Base-by-base conservation (phyloP, 2,888 invertebrate species). In the Amblyjoppa proteus region DNA sequence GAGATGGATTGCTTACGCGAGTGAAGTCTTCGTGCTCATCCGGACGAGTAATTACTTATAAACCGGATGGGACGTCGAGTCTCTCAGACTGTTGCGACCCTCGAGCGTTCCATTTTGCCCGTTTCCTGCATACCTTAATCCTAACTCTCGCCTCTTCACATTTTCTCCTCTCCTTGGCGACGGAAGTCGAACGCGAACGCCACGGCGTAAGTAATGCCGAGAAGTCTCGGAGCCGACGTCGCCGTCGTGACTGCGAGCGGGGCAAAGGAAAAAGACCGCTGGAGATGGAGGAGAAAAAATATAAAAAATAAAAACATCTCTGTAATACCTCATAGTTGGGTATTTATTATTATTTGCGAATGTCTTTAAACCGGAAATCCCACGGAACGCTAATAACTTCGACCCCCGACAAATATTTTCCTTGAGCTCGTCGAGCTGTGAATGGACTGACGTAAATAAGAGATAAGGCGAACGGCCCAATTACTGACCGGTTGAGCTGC, bases 21-120 rank as follows among this genome's bases (percentile, higher is more conserved):
- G 66, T 77, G 73, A 79, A 84, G 75, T 80, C 83, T 84, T 81
- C 77, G 70, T 83, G 81, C 79, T 83, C 70, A 74, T 69, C 82
- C 75, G 86, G 85, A 83, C 81, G 88, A 87, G 81, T 86, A 86
- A 88, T 88, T 88, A 88, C 88, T 88, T 88, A 88, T 88, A 85
- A 88, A 84, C 83, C 77, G 82, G 87, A 86, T 85, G 83, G 81
- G 77, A 85, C 75, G 82, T 82, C 82, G 73, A 69, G 16, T 74
- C 78, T 74, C 85, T 73, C 79, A 75, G 79, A 49, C 79, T 83
- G 79, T 79, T 70, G 69, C 53, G 68, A 73, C 76, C 31, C 74
- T 76, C 84, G 66, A 70, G 73, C 49, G 68, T 78, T 76, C 38
- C 56, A 51, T 78, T 81, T 71, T 74, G 51, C 34, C 41, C 7